Percentiles rank a stretch among this genome's conserved stretches.
These are phyloP conservation scores for Pantherophis alleghaniensis DNA, from an alignment of 2,797 vertebrate genomes.

Conservation along the genomic window DNA sequence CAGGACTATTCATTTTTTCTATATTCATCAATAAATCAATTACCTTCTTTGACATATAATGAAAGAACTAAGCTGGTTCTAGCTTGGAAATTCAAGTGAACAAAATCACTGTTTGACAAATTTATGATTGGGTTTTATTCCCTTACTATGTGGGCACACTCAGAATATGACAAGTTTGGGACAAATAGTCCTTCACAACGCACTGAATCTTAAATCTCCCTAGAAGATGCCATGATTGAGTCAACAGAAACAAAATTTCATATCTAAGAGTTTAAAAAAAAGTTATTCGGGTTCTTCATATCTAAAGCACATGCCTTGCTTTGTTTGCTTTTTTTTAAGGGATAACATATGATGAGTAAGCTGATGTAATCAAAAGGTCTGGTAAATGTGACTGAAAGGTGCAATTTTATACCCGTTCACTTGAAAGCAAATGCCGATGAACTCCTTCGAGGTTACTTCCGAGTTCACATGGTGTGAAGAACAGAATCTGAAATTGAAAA, in stretches of 20 bases:
- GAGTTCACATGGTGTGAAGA: background rate
- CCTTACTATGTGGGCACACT: background rate
- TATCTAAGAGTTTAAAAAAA: background rate
- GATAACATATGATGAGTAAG: background rate
- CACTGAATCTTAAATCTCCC: background rate
- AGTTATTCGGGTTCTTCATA: background rate
- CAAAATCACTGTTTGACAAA: background rate
- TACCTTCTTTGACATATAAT: slow-evolving; percentile 32
- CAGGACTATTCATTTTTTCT: slow-evolving; percentile 57
- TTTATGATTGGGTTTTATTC: slow-evolving; percentile 1
- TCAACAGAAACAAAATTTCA: background rate
- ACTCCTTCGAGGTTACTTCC: background rate
- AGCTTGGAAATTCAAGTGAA: slow-evolving; percentile 7
- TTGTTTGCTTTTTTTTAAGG: background rate
- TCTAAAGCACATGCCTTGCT: background rate
- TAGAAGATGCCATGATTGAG: slow-evolving; percentile 1
- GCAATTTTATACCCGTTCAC: background rate
- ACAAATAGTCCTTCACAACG: slow-evolving; percentile 33
- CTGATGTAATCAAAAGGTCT: background rate
- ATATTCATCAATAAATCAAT: slow-evolving; percentile 63
- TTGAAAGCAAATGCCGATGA: background rate
- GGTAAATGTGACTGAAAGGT: background rate
- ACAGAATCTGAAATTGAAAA: background rate
- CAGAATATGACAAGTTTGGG: background rate
- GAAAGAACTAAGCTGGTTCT: slow-evolving; percentile 39